Percentiles rank a stretch among this genome's conserved stretches.
These are phyloP conservation scores for Gymnoscelis rufifasciata DNA, from an alignment of 2,888 invertebrate genomes.

Conservation along the genomic window DNA sequence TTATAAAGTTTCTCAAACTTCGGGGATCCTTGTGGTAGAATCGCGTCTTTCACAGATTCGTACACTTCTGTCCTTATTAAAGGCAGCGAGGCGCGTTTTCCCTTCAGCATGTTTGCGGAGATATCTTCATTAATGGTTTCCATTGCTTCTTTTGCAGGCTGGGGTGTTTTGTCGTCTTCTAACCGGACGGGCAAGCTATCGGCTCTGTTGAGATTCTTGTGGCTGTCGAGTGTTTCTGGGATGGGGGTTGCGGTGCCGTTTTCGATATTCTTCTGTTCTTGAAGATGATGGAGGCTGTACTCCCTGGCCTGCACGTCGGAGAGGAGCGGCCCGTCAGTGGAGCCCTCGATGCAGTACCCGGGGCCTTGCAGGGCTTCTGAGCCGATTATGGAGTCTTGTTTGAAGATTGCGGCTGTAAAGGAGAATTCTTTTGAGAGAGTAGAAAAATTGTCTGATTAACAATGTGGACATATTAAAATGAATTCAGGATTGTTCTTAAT, in stretches of 20 bases:
- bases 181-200: conserved; percentile 78
- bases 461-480: too few relatives aligned
- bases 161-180: conserved; percentile 60
- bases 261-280: conserved; percentile 63
- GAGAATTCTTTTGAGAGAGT: too few relatives aligned
- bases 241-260: conserved; percentile 61
- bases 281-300: conserved; percentile 63
- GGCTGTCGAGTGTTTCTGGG: conserved; percentile 56
- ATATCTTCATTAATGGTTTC: conserved; percentile 62
- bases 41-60: conserved; percentile 76
- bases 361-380: conserved; percentile 65
- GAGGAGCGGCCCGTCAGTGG: conserved; percentile 70
- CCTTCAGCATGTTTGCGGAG: conserved; percentile 47
- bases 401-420: conserved; percentile 80
- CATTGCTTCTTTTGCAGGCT: conserved; percentile 41
- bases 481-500: too few relatives aligned
- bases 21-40: conserved; percentile 73
- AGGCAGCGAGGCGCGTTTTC: conserved; percentile 65
- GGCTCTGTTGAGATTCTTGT: conserved; percentile 69
- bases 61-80: conserved; percentile 73
- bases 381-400: conserved; percentile 79
- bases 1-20: conserved; percentile 80
- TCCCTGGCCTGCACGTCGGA: conserved; percentile 75
- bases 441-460: too few relatives aligned
- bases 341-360: conserved; percentile 72